Base-by-base conservation (phyloP, 2,113 vertebrate species). In the Polyodon spathula region DNA sequence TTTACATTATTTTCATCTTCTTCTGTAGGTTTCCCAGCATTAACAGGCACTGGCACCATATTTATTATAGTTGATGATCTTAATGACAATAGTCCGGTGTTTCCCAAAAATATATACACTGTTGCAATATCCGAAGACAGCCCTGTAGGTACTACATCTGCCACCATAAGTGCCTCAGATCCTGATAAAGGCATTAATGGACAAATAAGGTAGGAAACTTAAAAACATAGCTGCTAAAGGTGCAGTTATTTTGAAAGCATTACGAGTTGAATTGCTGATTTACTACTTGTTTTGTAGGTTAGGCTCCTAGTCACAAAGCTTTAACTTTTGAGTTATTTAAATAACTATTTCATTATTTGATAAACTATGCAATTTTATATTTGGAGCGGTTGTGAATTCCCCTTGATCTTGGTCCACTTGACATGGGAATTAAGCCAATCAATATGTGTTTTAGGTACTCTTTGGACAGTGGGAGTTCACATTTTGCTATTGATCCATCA, bases 61-160 rank as follows among this genome's bases (percentile, higher is more conserved):
- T 58, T 71, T 6, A 56, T 88, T 42, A n/a, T 79, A 6, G 82
- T 88, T 65, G 78, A 84, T 14, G 85, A 88, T 58, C 27, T 78
- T n/a, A 88, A 88, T 63, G 86, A 88, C 64, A 86, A 86, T 46
- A 48, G 4, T 40, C 84, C 86, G 43, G 39, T 74, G 53, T 85
- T 88, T 71, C 59, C 60, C 8, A 68, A 75, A 39, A 69, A 78
- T 2, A 41, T 63, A 39, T 76, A 79, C 61, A 73, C 63, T 64
- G 78, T 75, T 52, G 75, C 74, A 17, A 74, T 88, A 37, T 68
- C 62, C 42, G 86, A 88, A 74, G 80, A 82, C 67, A 73, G 71
- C 56, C 71, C 74, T 40, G 10, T 62, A 9, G 83, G 79, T 53
- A 83, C 77, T 2, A 69, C 76, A 43, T 78, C 83, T 68, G 75